Evolutionary conservation across 2,888 invertebrate species (phyloP), one percentile per base, ranked within the genome.

Genomic region (Acanthosepion pharaonis): DNA sequence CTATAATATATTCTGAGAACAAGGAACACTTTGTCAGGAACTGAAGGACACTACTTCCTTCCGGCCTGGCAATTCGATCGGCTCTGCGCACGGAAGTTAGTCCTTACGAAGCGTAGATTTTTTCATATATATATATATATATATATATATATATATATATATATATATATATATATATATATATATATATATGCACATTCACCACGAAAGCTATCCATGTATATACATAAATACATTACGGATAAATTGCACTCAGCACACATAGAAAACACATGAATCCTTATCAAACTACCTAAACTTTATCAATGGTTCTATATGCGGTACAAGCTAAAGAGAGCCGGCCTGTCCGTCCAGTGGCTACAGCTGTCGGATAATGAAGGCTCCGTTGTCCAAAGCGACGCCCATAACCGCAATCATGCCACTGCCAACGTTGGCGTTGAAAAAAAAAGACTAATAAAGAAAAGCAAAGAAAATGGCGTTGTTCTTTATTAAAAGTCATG

Each of bases 351-450:
- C 78, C 78, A 78, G 28, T 78, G 78, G 78, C 78, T 78, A 78
- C 28, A 78, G 28, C 28, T n/a, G 78, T 78, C n/a, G 28, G 78
- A 78, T 78, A 78, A 78, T 78, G 11, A 78, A 78, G 78, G 78
- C 28, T 6, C n/a, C 28, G 28, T 11, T n/a, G 78, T 78, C 78
- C n/a, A 78, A 78, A 78, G 78, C 78, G 78, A n/a, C 78, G 78
- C 78, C 78, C 78, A 78, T 78, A 78, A 78, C 78, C n/a, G 78
- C 78, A 78, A 78, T 78, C n/a, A 78, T n/a, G 78, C n/a, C 28
- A n/a, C n/a, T 78, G 28, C 11, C 28, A 78, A 15, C 28, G 64
- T 51, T 8, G 25, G 8, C 23, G n/a, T n/a, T n/a, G 11, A 78
- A 28, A n/a, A 78, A 78, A 78, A 8, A 78, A 78, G n/a, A 78